Evolutionary conservation across 2,888 invertebrate species (phyloP), one percentile per base, ranked within the genome.

Genomic region (Nomada ruficornis): DNA sequence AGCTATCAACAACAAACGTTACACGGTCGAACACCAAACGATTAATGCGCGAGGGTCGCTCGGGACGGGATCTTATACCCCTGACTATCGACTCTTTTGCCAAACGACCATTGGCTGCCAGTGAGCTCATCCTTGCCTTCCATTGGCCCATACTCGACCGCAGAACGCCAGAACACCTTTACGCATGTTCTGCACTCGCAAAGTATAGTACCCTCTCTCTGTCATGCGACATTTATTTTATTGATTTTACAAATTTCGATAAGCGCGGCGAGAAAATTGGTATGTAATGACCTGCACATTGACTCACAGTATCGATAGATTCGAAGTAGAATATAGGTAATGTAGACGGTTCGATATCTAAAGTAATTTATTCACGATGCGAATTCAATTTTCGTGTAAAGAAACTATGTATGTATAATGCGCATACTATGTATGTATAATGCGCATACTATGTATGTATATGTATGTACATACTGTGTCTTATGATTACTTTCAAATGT

Each of bases 31-130:
- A 68, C 20, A 77, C 72, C 81, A 71, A 85, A 75, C 86, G 85
- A 83, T 76, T 86, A 86, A 84, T 86, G 80, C 86, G 86, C 86
- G 79, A 83, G 69, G 9, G 55, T 73, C 86, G 73, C 80, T 82
- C 15, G 52, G n/a, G 0, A 15, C 72, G 10, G 44, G 26, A 10
- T 79, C 69, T 81, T 86, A 86, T 85, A 86, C 79, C 44, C 60
- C 18, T 4, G 65, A 64, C 57, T 81, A 83, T 83, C 83, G 79
- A 83, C 81, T 77, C 64, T 44, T 74, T 69, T 29, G 42, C 62
- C 62, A 62, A 54, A 42, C 69, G 18, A 11, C 13, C 50, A 86
- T 86, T 86, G 86, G 86, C 26, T 20, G 44, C 5, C 29, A 10
- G 60, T 83, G 78, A 73, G 57, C 62, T 81, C 85, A 81, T 29